Conservation (phyloP, 2,888 invertebrate genomes). For the Dione juno region DNA sequence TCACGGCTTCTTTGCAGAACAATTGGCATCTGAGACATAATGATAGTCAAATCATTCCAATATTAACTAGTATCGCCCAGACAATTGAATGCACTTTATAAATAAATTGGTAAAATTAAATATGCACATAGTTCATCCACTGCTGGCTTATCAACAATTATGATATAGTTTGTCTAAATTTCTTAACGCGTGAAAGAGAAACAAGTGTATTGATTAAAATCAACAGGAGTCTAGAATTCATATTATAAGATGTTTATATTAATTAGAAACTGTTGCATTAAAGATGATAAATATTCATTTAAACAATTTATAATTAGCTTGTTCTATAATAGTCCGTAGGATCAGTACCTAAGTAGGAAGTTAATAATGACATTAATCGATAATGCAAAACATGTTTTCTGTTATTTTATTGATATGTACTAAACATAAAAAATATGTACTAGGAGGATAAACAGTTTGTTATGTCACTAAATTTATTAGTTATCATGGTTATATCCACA, state of each 20-base stretch:
- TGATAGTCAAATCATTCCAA: not conserved
- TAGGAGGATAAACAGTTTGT: no score
- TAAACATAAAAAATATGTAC: no score
- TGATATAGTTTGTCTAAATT: not conserved
- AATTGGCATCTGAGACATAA: constrained; percentile 7
- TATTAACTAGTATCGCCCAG: not conserved
- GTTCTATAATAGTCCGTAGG: not conserved
- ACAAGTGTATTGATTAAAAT: no score
- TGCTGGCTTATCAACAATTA: not conserved
- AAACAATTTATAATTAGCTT: not conserved
- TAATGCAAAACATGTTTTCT: not conserved
- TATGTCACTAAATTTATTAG: no score
- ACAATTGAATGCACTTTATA: constrained; percentile 4
- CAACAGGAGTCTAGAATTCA: no score
- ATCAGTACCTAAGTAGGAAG: not conserved
- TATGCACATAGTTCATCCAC: not conserved
- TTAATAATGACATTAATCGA: not conserved
- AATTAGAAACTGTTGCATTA: not conserved
- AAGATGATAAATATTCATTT: not conserved
- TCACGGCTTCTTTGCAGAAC: not conserved
- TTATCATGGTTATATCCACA: no score
- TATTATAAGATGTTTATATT: not conserved
- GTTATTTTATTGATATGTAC: not conserved
- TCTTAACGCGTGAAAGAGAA: no score
- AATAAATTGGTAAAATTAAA: not conserved